Conservation (phyloP, 2,888 invertebrate genomes). For the Nezara viridula region DNA sequence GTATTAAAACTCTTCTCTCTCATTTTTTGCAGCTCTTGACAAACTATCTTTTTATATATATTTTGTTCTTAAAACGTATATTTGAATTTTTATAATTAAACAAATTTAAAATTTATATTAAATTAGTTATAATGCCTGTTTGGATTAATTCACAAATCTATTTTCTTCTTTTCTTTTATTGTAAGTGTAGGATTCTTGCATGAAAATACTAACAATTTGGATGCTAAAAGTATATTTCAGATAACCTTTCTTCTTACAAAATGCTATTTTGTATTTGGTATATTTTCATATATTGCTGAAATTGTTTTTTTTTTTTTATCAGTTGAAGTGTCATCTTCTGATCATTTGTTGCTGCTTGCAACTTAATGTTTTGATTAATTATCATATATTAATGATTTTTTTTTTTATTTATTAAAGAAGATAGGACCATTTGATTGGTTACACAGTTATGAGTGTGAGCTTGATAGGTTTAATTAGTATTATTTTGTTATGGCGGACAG, state of each 20-base stretch:
- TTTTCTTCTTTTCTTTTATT: background rate
- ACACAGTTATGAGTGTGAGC: background rate
- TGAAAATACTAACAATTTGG: background rate
- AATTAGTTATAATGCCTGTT: background rate
- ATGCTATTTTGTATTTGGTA: background rate
- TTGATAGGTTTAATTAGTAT: constrained; percentile 21
- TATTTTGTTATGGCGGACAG: constrained; percentile 51
- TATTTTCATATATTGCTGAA: background rate
- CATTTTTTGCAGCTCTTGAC: background rate
- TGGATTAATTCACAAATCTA: background rate
- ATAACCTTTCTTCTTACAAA: background rate
- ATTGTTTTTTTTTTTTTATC: background rate
- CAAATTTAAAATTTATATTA: no score
- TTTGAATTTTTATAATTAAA: no score
- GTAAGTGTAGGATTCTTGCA: background rate
- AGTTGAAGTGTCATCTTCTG: background rate
- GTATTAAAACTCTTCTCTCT: background rate
- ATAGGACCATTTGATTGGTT: background rate
- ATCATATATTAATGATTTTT: background rate
- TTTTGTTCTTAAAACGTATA: no score
- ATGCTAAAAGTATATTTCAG: background rate
- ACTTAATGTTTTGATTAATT: background rate
- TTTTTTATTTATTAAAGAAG: background rate
- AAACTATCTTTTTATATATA: background rate
- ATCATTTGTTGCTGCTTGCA: background rate